Base-by-base conservation (phyloP, 2,113 vertebrate genomes). In the Pelobates fuscus region DNA sequence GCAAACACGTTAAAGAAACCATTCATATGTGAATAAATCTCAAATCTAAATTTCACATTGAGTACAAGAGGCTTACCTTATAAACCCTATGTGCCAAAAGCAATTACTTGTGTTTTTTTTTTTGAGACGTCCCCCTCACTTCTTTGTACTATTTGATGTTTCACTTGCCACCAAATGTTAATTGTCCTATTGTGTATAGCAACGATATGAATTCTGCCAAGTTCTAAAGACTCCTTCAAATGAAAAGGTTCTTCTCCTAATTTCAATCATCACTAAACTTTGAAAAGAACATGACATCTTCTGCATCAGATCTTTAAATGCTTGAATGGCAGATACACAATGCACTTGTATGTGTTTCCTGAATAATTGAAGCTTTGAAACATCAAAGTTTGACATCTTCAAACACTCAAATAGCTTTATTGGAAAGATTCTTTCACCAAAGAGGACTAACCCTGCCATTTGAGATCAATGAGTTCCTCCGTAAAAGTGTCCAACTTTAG, bases 331-430 rank as follows among this genome's bases (percentile, higher is more conserved):
- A 88, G 82, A 83, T 71, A 64, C 77, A 87, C 80, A 87, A 85
- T 86, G 79, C 81, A 84, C 80, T 78, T 79, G 82, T 84, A 78
- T 81, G 80, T 84, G 83, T 82, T 90, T 87, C 85, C 85, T 87
- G 87, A 88, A 88, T 91, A 89, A 92, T 79, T 89, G 81, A 89
- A 80, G 67, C 83, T 93, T 89, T 90, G 86, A 91, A 88, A 86
- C 82, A 88, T 90, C 85, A 91, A 91, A 91, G 86, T 79, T 76
- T 82, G 81, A 83, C 72, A 89, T 81, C 86, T 91, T 91, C 89
- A 91, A 90, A 89, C 60, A 72, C 71, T 85, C 80, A 84, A 85
- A 81, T 83, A 88, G 82, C 60, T 85, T 87, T 85, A 87, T 91
- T 85, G 86, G 81, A 91, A 90, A 86, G 80, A 85, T 80, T 81